A percentile compares a stretch with the other conserved stretches of the same genome.
Evolutionary conservation across 2,797 vertebrate genomes (phyloP).

Genomic region (Thripadectes ignobilis): DNA sequence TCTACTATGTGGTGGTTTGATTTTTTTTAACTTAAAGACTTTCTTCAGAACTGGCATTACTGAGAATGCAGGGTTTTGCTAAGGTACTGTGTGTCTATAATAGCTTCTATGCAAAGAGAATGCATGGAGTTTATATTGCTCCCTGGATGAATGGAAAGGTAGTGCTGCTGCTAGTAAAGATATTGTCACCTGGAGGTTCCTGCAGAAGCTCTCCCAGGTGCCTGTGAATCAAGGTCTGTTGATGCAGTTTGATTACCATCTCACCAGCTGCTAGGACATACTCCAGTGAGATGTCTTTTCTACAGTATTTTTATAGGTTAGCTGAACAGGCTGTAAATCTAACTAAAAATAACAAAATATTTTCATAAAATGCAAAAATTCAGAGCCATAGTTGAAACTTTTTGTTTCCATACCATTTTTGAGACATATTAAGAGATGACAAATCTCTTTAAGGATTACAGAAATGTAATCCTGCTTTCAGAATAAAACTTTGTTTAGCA

Average conservation of each 20-base stretch:
- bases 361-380: not conserved
- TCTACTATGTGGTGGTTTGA: not conserved
- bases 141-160: not conserved
- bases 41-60: not conserved
- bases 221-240: constrained; percentile 65
- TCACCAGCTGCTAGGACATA: constrained; percentile 81
- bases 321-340: not conserved
- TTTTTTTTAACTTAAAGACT: not conserved
- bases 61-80: not conserved
- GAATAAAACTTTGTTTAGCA: not conserved
- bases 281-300: constrained; percentile 81
- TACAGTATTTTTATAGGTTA: constrained; percentile 67
- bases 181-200: constrained; percentile 39
- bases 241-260: constrained; percentile 81
- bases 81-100: not conserved
- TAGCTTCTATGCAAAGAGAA: not conserved
- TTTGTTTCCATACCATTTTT: not conserved
- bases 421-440: not conserved
- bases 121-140: not conserved
- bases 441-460: not conserved
- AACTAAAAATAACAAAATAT: not conserved
- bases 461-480: not conserved
- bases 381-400: not conserved
- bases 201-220: constrained; percentile 44
- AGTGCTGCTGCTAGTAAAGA: not conserved